Evolutionary conservation across 2,888 invertebrate species (phyloP).

Genomic region (Ditula angustiorana): DNA sequence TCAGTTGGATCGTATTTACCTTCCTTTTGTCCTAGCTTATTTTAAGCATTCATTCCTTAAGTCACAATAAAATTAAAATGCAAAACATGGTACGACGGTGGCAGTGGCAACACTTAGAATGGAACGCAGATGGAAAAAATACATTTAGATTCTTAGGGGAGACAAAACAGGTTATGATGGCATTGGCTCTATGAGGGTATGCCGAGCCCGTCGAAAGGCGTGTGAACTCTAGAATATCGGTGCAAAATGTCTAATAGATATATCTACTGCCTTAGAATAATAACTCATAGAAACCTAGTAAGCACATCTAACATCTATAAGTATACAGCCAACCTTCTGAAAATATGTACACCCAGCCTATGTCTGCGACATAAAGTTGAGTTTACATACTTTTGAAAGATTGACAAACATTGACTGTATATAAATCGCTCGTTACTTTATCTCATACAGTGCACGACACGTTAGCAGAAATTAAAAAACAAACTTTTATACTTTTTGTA

Average conservation of each 20-base stretch:
- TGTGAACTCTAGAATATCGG: constrained; percentile 72
- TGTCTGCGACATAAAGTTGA: no score
- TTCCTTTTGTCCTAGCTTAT: neutral
- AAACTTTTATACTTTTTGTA: no score
- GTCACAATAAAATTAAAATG: neutral
- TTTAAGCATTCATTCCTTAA: neutral
- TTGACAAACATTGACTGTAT: no score
- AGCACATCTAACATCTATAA: neutral
- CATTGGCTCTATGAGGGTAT: constrained; percentile 5
- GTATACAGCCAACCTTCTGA: no score
- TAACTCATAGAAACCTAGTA: neutral
- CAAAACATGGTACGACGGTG: neutral
- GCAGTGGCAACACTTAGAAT: constrained; percentile 7
- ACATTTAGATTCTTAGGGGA: constrained; percentile 17
- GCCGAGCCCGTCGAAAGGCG: constrained; percentile 47
- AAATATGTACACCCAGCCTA: no score
- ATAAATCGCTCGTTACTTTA: no score
- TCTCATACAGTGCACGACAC: no score
- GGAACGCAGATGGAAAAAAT: constrained; percentile 18
- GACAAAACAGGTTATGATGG: constrained; percentile 18
- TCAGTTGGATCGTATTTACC: neutral
- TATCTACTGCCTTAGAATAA: constrained; percentile 49
- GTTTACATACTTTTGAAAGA: no score
- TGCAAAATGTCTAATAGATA: constrained; percentile 82
- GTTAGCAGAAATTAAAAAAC: no score